Conservation (phyloP, 2,888 invertebrate species). For the Geophilus truncorum region DNA sequence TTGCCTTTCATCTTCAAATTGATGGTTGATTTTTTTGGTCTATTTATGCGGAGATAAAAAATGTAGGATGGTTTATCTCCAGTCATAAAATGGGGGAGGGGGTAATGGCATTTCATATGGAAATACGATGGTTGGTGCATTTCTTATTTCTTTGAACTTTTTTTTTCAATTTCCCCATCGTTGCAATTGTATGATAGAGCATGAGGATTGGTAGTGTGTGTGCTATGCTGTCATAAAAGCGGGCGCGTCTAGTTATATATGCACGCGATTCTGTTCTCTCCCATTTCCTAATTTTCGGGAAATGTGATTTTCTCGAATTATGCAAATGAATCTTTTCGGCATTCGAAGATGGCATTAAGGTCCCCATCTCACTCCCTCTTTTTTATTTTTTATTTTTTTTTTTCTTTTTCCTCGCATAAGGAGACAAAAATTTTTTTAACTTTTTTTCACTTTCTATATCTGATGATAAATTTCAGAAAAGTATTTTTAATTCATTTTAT, state of each 20-base stretch:
- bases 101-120: background rate
- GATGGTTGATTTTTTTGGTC: background rate
- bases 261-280: background rate
- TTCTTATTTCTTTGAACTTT: background rate
- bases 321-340: constrained; percentile 31
- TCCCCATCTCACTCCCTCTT: background rate
- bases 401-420: background rate
- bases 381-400: background rate
- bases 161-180: background rate
- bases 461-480: no score
- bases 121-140: background rate
- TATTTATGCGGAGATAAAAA: background rate
- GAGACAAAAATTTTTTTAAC: background rate
- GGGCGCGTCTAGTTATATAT: constrained; percentile 29
- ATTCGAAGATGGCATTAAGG: background rate
- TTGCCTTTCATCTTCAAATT: background rate
- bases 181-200: background rate
- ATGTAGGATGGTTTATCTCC: background rate
- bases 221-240: background rate
- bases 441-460: no score
- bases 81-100: background rate
- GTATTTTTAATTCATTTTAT: no score
- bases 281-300: constrained; percentile 32
- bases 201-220: background rate
- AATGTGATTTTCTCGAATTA: constrained; percentile 34